A percentile compares a stretch with the other conserved stretches of the same genome.
phyloP scores from a whole-genome alignment of 2,888 invertebrate genomes.

The Ochlodes sylvanus region DNA sequence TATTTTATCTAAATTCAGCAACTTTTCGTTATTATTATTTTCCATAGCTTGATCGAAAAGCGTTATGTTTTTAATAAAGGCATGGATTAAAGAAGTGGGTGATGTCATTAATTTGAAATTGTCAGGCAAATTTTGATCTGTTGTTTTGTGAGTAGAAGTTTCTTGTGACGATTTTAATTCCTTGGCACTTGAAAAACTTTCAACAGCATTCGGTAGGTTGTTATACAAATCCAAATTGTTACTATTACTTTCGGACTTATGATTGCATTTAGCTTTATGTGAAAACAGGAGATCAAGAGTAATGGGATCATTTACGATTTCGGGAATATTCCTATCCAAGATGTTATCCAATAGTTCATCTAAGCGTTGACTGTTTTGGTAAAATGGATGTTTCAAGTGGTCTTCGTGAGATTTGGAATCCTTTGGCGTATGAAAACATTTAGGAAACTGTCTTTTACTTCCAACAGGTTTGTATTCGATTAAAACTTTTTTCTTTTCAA shows the following conservation, averaged over 20 bases:
- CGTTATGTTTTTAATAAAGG: constrained; percentile 1
- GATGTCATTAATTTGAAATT: background rate
- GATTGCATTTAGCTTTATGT: constrained; percentile 18
- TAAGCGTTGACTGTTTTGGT: constrained; percentile 62
- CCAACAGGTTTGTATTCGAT: constrained; percentile 54
- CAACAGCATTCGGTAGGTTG: background rate
- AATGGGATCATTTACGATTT: background rate
- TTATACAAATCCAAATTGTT: background rate
- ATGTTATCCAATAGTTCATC: constrained; percentile 62
- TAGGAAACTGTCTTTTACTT: constrained; percentile 53
- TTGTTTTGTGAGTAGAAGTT: background rate
- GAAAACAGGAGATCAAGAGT: constrained; percentile 10
- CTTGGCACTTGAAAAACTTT: background rate
- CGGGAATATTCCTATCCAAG: constrained; percentile 52
- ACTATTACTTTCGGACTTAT: constrained; percentile 5
- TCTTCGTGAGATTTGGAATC: constrained; percentile 60
- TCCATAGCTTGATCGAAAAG: constrained; percentile 11
- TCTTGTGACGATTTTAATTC: background rate
- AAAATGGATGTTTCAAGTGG: constrained; percentile 65
- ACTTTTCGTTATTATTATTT: constrained; percentile 39
- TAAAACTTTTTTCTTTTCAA: constrained; percentile 61
- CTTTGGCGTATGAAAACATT: constrained; percentile 62
- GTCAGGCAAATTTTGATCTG: background rate
- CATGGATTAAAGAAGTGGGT: background rate
- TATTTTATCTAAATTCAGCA: constrained; percentile 3